Conservation (phyloP, 2,113 vertebrate genomes). For the Spheniscus mendiculus region DNA sequence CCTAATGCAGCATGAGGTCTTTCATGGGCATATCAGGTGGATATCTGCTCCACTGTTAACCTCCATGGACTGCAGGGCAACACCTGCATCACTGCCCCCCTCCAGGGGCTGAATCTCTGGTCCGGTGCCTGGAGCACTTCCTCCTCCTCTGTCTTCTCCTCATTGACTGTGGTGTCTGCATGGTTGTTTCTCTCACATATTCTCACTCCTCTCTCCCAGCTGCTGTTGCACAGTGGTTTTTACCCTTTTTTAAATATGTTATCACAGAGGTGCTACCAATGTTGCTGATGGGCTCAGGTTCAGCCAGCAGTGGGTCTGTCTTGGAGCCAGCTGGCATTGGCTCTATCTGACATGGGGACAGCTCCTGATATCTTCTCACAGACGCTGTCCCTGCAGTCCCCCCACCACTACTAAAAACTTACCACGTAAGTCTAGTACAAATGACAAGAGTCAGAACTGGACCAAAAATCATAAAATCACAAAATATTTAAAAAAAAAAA, state of each 20-base stretch:
- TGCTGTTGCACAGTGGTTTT: background rate
- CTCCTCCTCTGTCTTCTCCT: background rate
- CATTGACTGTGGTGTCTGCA: background rate
- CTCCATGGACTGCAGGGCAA: fast-evolving
- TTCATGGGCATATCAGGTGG: background rate
- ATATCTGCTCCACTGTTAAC: background rate
- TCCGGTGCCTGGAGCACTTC: fast-evolving
- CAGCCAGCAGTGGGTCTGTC: fast-evolving
- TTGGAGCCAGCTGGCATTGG: background rate
- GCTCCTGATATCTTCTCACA: background rate
- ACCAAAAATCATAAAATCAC: background rate
- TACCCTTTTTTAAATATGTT: background rate
- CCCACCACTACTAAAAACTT: background rate
- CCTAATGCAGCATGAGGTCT: background rate
- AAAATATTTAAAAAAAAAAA: background rate
- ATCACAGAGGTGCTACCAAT: fast-evolving
- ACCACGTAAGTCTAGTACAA: background rate
- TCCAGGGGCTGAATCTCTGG: background rate
- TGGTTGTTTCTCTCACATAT: background rate
- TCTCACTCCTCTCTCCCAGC: background rate
- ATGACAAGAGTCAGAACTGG: background rate
- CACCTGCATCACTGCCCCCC: background rate
- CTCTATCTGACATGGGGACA: background rate
- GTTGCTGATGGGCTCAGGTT: background rate
- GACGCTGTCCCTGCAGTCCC: too few relatives aligned